These are phyloP conservation scores for Choloepus didactylus DNA, from an alignment of 2,797 vertebrate species.

Conservation along the genomic window DNA sequence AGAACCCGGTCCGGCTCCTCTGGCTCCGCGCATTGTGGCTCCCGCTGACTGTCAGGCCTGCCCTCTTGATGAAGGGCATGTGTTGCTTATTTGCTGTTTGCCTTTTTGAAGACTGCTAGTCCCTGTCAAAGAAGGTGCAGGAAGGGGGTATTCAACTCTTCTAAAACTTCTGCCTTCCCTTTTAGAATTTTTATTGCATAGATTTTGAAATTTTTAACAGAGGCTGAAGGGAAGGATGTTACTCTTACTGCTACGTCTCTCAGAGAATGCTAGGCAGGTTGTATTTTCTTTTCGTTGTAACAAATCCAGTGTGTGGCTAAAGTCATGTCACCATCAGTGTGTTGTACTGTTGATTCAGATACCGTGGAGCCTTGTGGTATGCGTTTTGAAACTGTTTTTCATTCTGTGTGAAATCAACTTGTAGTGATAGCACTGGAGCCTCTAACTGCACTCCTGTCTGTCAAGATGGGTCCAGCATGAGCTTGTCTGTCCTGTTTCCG, in stretches of 20 bases:
- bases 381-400: not conserved
- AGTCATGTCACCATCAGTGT: not conserved
- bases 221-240: not conserved
- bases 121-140: not conserved
- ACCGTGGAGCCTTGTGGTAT: not conserved
- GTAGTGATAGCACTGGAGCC: conserved; percentile 19
- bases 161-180: not conserved
- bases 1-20: not conserved
- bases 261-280: not conserved
- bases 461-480: not conserved
- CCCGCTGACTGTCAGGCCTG: not conserved
- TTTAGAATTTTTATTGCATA: not conserved
- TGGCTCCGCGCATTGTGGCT: not conserved
- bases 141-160: not conserved
- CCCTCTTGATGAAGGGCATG: no score
- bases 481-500: conserved; percentile 41
- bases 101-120: conserved; percentile 6
- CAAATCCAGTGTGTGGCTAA: not conserved
- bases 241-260: not conserved
- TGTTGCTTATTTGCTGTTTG: not conserved
- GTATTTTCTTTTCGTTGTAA: not conserved
- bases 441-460: not conserved
- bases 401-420: not conserved
- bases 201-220: conserved; percentile 25
- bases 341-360: not conserved